phyloP scores from a whole-genome alignment of 1,140 invertebrate genomes.

The Triops longicaudatus region DNA sequence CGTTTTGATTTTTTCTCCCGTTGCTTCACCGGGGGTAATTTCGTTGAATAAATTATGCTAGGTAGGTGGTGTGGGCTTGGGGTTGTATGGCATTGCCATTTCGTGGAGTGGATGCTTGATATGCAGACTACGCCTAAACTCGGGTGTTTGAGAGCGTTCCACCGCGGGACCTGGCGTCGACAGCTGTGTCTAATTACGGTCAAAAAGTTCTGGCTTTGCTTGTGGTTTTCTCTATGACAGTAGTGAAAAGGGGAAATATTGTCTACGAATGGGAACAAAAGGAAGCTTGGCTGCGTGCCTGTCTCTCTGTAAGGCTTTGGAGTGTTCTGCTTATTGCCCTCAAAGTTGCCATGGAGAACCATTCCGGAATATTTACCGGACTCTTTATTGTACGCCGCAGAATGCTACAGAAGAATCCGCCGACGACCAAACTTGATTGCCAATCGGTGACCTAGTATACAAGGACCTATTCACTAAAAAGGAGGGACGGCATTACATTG shows the following conservation, averaged over 20 bases:
- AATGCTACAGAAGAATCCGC: constrained; percentile 1
- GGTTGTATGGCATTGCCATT: neutral
- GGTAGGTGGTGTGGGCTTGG: too few relatives aligned
- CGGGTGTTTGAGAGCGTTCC: neutral
- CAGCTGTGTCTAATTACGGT: constrained; percentile 1
- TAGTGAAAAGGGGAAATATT: neutral
- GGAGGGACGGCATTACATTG: neutral
- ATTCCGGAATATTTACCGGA: constrained; percentile 8
- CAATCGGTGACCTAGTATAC: constrained; percentile 3
- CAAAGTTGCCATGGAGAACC: constrained; percentile 1
- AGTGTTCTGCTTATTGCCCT: constrained; percentile 11
- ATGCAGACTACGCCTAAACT: neutral
- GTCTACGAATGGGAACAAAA: neutral
- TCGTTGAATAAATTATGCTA: too few relatives aligned
- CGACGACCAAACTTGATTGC: constrained; percentile 4
- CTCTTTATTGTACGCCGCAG: neutral
- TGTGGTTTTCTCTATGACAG: neutral
- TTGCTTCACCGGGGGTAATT: too few relatives aligned
- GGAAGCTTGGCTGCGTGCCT: constrained; percentile 5
- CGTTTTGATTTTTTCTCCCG: too few relatives aligned
- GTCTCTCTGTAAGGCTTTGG: neutral
- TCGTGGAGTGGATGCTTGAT: neutral
- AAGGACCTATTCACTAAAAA: neutral
- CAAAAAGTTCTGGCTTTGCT: neutral
- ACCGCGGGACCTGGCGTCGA: neutral